A percentile compares a stretch with the other conserved stretches of the same genome.
phyloP scores from a whole-genome alignment of 2,797 vertebrate species.

The Neostethus bicornis region DNA sequence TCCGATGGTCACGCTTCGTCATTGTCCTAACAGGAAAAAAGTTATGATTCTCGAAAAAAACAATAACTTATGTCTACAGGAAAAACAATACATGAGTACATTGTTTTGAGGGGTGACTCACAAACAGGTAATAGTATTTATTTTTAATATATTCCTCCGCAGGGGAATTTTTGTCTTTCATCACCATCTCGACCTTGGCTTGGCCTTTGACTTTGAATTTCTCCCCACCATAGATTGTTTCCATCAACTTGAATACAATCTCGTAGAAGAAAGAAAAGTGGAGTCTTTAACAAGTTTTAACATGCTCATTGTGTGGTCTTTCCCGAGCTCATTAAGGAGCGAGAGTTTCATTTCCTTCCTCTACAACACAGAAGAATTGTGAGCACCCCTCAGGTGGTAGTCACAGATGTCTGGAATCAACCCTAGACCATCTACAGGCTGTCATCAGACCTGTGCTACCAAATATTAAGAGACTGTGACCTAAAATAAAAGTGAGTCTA shows the following conservation, averaged over 20 bases:
- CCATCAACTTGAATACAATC: no score
- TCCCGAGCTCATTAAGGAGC: neutral
- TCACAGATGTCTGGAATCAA: conserved; percentile 24
- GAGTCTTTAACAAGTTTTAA: no score
- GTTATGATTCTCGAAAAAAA: conserved; percentile 40
- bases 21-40: conserved; percentile 38
- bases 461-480: conserved; percentile 65
- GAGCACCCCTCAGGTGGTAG: conserved; percentile 16
- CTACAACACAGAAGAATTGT: neutral
- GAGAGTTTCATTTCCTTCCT: neutral
- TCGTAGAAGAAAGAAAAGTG: no score
- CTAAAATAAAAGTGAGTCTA: conserved; percentile 48
- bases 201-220: neutral
- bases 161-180: conserved; percentile 16
- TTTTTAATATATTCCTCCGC: conserved; percentile 2
- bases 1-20: conserved; percentile 42
- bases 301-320: neutral
- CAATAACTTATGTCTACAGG: conserved; percentile 5
- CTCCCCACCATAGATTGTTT: neutral
- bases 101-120: neutral
- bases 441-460: conserved; percentile 48
- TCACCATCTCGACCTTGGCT: neutral
- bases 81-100: neutral
- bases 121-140: conserved; percentile 1
- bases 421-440: conserved; percentile 44